These are phyloP conservation scores for Microtus ochrogaster DNA, from an alignment of 2,113 vertebrate genomes.

Conservation along the genomic window DNA sequence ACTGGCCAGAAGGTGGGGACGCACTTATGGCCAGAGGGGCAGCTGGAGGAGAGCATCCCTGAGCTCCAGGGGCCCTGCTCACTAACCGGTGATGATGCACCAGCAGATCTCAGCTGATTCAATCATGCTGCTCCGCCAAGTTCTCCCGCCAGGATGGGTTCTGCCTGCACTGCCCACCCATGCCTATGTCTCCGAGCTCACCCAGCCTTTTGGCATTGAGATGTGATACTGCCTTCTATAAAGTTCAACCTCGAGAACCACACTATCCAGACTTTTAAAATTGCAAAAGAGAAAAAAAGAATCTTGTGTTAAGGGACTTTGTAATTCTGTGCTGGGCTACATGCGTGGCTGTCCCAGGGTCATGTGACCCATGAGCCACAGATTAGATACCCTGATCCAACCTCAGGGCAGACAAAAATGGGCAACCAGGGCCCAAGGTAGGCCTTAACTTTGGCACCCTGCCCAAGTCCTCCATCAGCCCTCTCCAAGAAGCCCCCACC, in stretches of 20 bases:
- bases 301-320: not conserved
- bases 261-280: not conserved
- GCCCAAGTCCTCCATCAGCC: not conserved
- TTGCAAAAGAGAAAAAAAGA: not conserved
- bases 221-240: no score
- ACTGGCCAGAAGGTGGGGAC: not conserved
- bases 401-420: rapidly evolving
- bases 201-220: not conserved
- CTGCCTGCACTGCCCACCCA: not conserved
- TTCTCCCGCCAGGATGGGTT: not conserved
- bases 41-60: not conserved
- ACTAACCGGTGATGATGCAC: rapidly evolving
- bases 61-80: rapidly evolving
- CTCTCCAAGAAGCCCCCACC: not conserved
- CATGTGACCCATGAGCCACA: not conserved
- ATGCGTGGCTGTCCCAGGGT: not conserved
- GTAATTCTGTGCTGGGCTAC: not conserved
- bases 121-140: no score
- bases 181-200: not conserved
- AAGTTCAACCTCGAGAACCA: not conserved
- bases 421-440: not conserved
- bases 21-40: no score
- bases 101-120: no score
- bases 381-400: not conserved
- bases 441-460: not conserved